Evolutionary conservation across 2,888 invertebrate species (phyloP).

Genomic region (Coronaproctus castanopsis): DNA sequence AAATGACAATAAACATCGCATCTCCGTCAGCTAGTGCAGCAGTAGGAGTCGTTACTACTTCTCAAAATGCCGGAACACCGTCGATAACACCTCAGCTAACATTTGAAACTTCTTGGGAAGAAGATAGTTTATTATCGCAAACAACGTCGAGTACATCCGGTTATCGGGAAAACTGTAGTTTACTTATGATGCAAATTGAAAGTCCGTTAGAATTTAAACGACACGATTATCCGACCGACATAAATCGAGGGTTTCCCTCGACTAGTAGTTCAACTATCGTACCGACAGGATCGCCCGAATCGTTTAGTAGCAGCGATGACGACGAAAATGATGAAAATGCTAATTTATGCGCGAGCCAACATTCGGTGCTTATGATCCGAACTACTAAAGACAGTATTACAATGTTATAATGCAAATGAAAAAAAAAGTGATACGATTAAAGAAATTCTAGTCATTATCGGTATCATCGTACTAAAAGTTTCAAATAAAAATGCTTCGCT

Average conservation of each 20-base stretch:
- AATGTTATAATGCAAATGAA: conserved; percentile 39
- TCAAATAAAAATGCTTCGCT: too few relatives aligned
- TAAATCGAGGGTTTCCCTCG: neutral
- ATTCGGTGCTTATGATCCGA: conserved; percentile 52
- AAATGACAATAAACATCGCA: neutral
- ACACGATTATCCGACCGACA: conserved; percentile 4
- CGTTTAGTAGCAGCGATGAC: conserved; percentile 7
- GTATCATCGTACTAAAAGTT: too few relatives aligned
- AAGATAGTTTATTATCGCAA: conserved; percentile 18
- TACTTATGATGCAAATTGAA: conserved; percentile 34
- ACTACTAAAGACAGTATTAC: conserved; percentile 73
- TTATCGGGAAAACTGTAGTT: conserved; percentile 35
- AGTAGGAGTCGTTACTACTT: neutral
- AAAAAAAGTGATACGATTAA: too few relatives aligned
- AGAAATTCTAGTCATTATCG: too few relatives aligned
- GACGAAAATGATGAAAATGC: too few relatives aligned
- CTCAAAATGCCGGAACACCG: conserved; percentile 3
- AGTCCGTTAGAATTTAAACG: conserved; percentile 12
- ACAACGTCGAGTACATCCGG: conserved; percentile 30
- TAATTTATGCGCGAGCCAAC: conserved; percentile 29
- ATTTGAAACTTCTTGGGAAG: conserved; percentile 18
- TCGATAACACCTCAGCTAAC: conserved; percentile 2
- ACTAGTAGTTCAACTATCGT: conserved; percentile 10
- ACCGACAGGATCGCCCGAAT: conserved; percentile 7
- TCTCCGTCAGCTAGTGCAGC: conserved; percentile 1